Conservation (phyloP, 2,888 invertebrate species). For the Galeopsomyia nigrocyanea region DNA sequence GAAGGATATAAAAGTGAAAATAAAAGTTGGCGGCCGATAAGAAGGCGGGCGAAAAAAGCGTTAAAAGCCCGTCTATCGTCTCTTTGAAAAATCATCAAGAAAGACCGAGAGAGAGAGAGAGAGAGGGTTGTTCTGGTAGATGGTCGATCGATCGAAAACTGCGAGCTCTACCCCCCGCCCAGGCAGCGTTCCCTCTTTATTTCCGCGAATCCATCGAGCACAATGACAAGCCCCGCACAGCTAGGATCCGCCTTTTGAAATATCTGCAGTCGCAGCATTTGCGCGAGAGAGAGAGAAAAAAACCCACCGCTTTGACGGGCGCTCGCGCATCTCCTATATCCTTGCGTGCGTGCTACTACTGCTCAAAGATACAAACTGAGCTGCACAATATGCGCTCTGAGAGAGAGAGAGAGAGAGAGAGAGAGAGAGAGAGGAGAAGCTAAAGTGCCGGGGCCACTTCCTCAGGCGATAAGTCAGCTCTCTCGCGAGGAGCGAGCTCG, state of each 20-base stretch:
- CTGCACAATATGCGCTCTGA: conserved; percentile 32
- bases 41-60: background rate
- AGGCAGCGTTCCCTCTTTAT: conserved; percentile 19
- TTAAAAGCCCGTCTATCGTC: background rate
- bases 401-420: conserved; percentile 43
- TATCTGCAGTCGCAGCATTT: conserved; percentile 38
- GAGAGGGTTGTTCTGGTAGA: too few relatives aligned
- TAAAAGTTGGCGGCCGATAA: conserved; percentile 4
- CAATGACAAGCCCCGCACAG: conserved; percentile 43
- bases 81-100: conserved; percentile 38
- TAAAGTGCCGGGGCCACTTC: conserved; percentile 57
- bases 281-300: conserved; percentile 2
- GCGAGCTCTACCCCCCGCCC: background rate
- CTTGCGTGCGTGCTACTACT: background rate
- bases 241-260: conserved; percentile 41
- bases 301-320: conserved; percentile 32
- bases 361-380: conserved; percentile 6
- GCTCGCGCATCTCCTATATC: background rate
- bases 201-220: conserved; percentile 34
- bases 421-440: conserved; percentile 38
- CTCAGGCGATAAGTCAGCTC: conserved; percentile 65
- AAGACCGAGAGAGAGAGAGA: background rate
- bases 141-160: conserved; percentile 27
- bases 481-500: conserved; percentile 56
- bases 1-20: conserved; percentile 13